A percentile compares a stretch with the other conserved stretches of the same genome.
Evolutionary conservation across 2,888 invertebrate species (phyloP).

Genomic region (Carterocephalus palaemon): DNA sequence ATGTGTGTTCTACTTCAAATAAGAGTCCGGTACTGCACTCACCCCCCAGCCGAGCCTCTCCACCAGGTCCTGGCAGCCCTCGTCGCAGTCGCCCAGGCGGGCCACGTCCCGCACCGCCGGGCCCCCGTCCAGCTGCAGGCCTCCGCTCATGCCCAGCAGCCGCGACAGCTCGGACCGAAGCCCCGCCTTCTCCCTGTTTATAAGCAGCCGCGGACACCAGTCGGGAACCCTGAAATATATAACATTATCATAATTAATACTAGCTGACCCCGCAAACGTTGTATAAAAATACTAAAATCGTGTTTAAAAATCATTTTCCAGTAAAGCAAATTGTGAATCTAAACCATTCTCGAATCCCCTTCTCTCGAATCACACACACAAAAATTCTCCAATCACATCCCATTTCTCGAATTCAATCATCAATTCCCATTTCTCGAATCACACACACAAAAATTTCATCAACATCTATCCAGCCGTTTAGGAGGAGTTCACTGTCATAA

Average conservation of each 20-base stretch:
- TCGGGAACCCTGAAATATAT: slow-evolving; percentile 69
- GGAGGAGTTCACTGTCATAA: too few relatives aligned
- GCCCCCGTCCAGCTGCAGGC: slow-evolving; percentile 83
- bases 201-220: slow-evolving; percentile 88
- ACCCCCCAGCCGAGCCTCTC: slow-evolving; percentile 89
- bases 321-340: too few relatives aligned
- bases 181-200: slow-evolving; percentile 89
- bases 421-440: too few relatives aligned
- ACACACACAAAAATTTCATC: too few relatives aligned
- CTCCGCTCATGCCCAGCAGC: slow-evolving; percentile 70
- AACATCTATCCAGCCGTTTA: too few relatives aligned
- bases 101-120: slow-evolving; percentile 88
- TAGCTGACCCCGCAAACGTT: too few relatives aligned
- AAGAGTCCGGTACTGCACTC: slow-evolving; percentile 44
- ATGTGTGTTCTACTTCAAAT: background rate
- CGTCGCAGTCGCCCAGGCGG: slow-evolving; percentile 90
- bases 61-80: slow-evolving; percentile 85
- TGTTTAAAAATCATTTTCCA: too few relatives aligned
- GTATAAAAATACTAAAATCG: too few relatives aligned
- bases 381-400: too few relatives aligned
- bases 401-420: too few relatives aligned
- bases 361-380: background rate
- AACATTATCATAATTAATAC: background rate
- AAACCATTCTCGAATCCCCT: too few relatives aligned
- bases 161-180: slow-evolving; percentile 54